Percentiles rank a stretch among this genome's conserved stretches.
Conservation (phyloP, 2,888 invertebrate species). For the Platycheirus rosarum region DNA sequence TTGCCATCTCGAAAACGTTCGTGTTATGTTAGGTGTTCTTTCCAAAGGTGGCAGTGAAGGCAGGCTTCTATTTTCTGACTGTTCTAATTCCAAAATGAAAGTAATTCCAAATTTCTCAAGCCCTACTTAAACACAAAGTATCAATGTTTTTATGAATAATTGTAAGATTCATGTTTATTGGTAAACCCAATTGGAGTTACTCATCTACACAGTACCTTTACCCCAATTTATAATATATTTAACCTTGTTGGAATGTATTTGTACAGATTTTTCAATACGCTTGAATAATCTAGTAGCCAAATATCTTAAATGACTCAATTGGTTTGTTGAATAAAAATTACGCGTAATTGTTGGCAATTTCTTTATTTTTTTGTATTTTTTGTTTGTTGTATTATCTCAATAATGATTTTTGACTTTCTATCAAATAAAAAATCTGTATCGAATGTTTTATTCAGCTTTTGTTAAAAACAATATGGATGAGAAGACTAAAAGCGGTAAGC, state of each 20-base stretch:
- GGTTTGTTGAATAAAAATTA: slow-evolving; percentile 28
- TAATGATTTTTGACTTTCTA: slow-evolving; percentile 17
- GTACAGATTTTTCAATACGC: slow-evolving; percentile 5
- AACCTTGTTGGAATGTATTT: slow-evolving; percentile 60
- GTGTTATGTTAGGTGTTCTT: too few species aligned
- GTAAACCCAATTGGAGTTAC: too few species aligned
- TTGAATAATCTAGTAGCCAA: slow-evolving; percentile 8
- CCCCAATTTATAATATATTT: too few species aligned
- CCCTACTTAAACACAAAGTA: too few species aligned
- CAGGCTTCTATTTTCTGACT: too few species aligned
- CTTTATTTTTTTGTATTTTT: not conserved
- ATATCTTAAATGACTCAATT: slow-evolving; percentile 18
- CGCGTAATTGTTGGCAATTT: slow-evolving; percentile 33
- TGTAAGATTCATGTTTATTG: too few species aligned
- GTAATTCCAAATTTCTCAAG: too few species aligned
- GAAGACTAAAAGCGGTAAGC: slow-evolving; percentile 74
- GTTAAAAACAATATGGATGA: slow-evolving; percentile 73
- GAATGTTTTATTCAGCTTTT: slow-evolving; percentile 74
- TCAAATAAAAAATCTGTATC: slow-evolving; percentile 51
- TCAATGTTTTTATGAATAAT: too few species aligned
- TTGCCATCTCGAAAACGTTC: too few species aligned
- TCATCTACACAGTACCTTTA: too few species aligned
- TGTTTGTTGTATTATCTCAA: not conserved
- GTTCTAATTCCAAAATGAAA: too few species aligned
- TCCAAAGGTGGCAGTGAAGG: too few species aligned